These are phyloP conservation scores for Cardiocondyla obscurior DNA, from an alignment of 1,140 invertebrate species.

Conservation along the genomic window DNA sequence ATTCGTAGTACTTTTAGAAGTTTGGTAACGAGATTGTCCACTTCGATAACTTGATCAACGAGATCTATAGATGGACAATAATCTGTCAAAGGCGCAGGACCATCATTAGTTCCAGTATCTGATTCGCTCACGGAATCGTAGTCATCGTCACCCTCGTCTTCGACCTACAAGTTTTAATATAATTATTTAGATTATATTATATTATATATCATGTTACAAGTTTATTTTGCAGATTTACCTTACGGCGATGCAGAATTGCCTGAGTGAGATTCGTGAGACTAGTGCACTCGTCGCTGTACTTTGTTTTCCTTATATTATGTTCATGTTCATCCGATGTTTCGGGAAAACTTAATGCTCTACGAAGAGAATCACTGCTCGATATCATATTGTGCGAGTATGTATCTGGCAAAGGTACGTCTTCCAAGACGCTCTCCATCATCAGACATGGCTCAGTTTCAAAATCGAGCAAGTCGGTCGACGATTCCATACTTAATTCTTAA, in stretches of 20 bases:
- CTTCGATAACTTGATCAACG: slow-evolving; percentile 90
- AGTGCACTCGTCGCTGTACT: slow-evolving; percentile 77
- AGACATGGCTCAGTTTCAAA: slow-evolving; percentile 91
- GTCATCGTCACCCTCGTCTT: slow-evolving; percentile 81
- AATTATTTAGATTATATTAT: not conserved
- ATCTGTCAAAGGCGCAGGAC: slow-evolving; percentile 74
- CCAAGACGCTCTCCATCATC: slow-evolving; percentile 90
- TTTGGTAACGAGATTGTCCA: slow-evolving; percentile 90
- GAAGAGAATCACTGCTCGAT: slow-evolving; percentile 84
- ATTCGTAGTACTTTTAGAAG: slow-evolving; percentile 89
- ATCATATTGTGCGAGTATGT: slow-evolving; percentile 89
- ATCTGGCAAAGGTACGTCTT: slow-evolving; percentile 87
- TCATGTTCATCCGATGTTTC: slow-evolving; percentile 77
- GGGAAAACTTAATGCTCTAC: slow-evolving; percentile 79
- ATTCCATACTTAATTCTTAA: slow-evolving; percentile 81
- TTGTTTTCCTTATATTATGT: slow-evolving; percentile 65
- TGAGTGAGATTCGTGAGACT: slow-evolving; percentile 81
- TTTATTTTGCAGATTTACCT: slow-evolving; percentile 60
- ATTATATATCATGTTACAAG: not conserved
- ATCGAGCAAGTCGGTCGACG: slow-evolving; percentile 88
- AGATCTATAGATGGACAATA: slow-evolving; percentile 83
- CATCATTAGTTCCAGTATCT: slow-evolving; percentile 76
- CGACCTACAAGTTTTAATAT: slow-evolving; percentile 70
- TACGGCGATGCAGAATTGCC: slow-evolving; percentile 80
- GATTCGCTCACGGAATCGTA: slow-evolving; percentile 80